A percentile compares a stretch with the other conserved stretches of the same genome.
Conservation (phyloP, 2,113 vertebrate species). For the Enhydra lutris region DNA sequence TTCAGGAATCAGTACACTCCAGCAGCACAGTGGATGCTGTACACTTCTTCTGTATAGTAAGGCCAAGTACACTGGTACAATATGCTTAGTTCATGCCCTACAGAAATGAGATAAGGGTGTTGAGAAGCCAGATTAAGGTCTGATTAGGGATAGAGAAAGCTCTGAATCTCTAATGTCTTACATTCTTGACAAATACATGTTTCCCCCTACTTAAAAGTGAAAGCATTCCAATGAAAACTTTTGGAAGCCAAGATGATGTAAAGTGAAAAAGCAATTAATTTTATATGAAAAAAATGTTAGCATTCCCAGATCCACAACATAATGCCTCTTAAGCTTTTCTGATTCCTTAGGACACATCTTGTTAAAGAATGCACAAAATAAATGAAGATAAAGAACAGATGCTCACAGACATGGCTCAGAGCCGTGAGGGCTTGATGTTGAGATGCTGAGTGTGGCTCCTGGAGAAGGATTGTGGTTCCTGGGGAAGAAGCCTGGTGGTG, state of each 20-base stretch:
- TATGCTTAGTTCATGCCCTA: neutral
- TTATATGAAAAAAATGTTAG: neutral
- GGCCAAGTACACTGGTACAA: neutral
- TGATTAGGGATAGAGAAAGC: neutral
- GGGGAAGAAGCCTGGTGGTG: neutral
- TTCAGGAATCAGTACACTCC: neutral
- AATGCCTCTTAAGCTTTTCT: neutral
- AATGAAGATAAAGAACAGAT: neutral
- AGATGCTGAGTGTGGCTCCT: neutral
- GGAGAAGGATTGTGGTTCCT: neutral
- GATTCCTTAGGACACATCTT: neutral
- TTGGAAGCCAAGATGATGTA: neutral
- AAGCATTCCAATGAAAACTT: neutral
- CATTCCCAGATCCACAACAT: neutral
- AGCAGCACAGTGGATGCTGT: neutral
- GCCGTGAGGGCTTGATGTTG: neutral
- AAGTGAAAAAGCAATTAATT: neutral
- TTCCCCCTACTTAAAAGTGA: neutral
- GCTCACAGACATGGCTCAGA: neutral
- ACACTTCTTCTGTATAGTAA: neutral
- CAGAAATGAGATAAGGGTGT: neutral
- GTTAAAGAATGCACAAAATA: neutral
- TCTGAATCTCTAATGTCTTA: neutral
- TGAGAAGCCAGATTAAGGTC: neutral
- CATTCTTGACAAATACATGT: neutral